Conservation (phyloP, 2,888 invertebrate genomes). For the Sceliomorpha sp. region DNA sequence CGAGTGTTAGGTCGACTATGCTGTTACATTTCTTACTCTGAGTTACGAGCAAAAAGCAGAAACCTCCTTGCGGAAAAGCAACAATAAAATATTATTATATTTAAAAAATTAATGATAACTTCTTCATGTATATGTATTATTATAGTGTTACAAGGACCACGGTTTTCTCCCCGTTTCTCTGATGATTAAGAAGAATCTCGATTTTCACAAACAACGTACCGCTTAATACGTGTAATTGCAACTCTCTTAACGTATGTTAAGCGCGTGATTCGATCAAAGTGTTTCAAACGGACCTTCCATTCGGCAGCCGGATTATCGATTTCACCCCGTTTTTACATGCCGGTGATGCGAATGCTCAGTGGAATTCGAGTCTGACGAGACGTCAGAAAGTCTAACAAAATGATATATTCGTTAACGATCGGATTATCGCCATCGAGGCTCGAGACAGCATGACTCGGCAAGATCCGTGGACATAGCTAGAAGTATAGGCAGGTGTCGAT, state of each 20-base stretch:
- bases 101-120: too few relatives aligned
- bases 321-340: slow-evolving; percentile 2
- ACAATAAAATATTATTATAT: slow-evolving; percentile 33
- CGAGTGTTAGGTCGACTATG: slow-evolving; percentile 28
- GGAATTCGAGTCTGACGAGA: slow-evolving; percentile 34
- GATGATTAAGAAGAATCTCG: slow-evolving; percentile 15
- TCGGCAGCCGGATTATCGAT: slow-evolving; percentile 9
- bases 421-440: slow-evolving; percentile 40
- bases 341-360: slow-evolving; percentile 6
- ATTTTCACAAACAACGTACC: slow-evolving; percentile 1
- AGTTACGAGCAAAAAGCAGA: slow-evolving; percentile 35
- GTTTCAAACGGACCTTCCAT: background rate
- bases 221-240: slow-evolving; percentile 16
- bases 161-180: too few relatives aligned
- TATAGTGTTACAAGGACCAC: too few relatives aligned
- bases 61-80: slow-evolving; percentile 9
- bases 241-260: slow-evolving; percentile 2
- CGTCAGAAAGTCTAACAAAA: slow-evolving; percentile 37
- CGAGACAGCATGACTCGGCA: slow-evolving; percentile 47
- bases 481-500: slow-evolving; percentile 56
- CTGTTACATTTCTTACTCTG: slow-evolving; percentile 50
- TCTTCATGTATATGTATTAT: too few relatives aligned
- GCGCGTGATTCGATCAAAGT: slow-evolving; percentile 1
- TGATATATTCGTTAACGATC: slow-evolving; percentile 53
- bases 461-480: slow-evolving; percentile 29